A percentile compares a stretch with the other conserved stretches of the same genome.
Evolutionary conservation across 2,888 invertebrate genomes (phyloP).

Genomic region (Oeneis ivallda): DNA sequence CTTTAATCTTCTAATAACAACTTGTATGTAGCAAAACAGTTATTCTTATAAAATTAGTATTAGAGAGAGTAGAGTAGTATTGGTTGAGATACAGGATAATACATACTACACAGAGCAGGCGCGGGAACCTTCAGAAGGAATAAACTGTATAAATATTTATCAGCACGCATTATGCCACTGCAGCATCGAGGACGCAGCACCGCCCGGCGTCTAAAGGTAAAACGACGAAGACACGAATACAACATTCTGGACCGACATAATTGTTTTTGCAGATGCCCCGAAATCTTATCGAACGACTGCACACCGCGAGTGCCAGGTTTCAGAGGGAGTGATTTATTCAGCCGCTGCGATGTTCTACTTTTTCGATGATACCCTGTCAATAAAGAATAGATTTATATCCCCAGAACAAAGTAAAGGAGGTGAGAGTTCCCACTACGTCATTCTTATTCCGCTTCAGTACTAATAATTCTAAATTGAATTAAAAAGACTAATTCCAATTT

Average conservation of each 20-base stretch:
- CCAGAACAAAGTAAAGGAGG: constrained; percentile 37
- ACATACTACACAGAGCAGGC: constrained; percentile 12
- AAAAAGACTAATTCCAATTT: too few species aligned
- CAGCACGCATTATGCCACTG: constrained; percentile 66
- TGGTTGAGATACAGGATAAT: constrained; percentile 7
- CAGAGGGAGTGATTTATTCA: constrained; percentile 50
- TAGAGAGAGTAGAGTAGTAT: too few species aligned
- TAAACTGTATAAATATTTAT: constrained; percentile 79
- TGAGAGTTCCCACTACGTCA: constrained; percentile 38
- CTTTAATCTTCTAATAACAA: not conserved
- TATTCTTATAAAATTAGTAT: constrained; percentile 14
- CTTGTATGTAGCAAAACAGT: not conserved
- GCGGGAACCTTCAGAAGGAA: constrained; percentile 45
- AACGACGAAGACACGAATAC: constrained; percentile 63
- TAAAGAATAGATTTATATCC: constrained; percentile 39
- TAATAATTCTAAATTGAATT: too few species aligned
- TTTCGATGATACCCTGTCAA: constrained; percentile 42
- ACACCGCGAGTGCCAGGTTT: constrained; percentile 74
- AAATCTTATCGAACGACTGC: constrained; percentile 61
- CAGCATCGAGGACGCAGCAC: constrained; percentile 50
- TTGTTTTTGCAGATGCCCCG: constrained; percentile 72
- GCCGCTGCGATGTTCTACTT: constrained; percentile 41
- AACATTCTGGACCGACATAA: constrained; percentile 68
- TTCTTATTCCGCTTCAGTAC: constrained; percentile 35
- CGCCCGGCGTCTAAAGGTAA: constrained; percentile 58